These are phyloP conservation scores for Galbula dea DNA, from an alignment of 2,113 vertebrate genomes.

Conservation along the genomic window DNA sequence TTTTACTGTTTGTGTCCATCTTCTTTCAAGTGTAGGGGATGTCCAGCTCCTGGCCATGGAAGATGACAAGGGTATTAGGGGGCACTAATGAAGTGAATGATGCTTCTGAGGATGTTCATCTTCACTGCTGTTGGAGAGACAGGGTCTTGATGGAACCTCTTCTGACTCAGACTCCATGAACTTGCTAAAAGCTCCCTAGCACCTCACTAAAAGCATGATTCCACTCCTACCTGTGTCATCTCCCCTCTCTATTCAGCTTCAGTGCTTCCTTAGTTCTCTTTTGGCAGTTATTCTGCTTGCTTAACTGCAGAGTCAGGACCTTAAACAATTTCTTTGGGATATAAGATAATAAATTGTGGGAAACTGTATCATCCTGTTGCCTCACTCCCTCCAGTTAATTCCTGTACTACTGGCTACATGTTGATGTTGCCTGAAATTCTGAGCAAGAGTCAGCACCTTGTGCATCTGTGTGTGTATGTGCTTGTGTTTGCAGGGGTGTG, in stretches of 20 bases:
- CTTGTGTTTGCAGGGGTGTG: fast-evolving
- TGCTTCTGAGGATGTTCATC: not conserved
- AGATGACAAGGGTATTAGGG: not conserved
- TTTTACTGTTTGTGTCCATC: not conserved
- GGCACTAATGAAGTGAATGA: not conserved
- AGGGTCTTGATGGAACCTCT: not conserved
- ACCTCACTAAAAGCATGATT: not conserved
- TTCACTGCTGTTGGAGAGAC: not conserved
- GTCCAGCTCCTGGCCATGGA: no score
- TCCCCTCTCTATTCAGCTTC: not conserved
- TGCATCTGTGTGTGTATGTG: fast-evolving
- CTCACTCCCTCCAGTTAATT: not conserved
- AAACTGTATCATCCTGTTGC: not conserved
- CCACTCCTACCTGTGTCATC: not conserved
- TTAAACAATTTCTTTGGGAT: not conserved
- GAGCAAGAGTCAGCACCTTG: not conserved
- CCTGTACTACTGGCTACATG: fast-evolving
- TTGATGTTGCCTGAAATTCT: not conserved
- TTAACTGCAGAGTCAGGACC: not conserved
- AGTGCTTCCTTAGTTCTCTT: not conserved
- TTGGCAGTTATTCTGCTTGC: not conserved
- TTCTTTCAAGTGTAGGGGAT: not conserved
- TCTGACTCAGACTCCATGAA: not conserved
- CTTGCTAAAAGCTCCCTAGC: not conserved
- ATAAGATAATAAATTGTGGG: not conserved